Evolutionary conservation across 2,113 vertebrate genomes (phyloP).

Genomic region (Meleagris gallopavo): DNA sequence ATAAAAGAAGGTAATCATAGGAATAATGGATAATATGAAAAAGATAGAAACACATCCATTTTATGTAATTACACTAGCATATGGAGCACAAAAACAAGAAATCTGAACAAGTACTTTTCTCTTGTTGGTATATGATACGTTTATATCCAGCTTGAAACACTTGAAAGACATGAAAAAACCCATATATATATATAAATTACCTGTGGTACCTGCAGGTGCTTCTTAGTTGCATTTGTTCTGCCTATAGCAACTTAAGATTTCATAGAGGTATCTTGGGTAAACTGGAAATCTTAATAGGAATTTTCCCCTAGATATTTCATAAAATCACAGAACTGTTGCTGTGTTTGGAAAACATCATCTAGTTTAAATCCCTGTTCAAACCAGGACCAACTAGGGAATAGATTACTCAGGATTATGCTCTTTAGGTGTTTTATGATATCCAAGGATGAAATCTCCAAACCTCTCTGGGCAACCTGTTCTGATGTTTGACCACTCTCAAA

Average conservation of each 20-base stretch:
- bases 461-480: background rate
- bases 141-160: background rate
- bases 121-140: background rate
- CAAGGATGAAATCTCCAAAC: background rate
- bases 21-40: background rate
- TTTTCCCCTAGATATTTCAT: background rate
- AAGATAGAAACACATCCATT: background rate
- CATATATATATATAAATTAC: background rate
- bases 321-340: background rate
- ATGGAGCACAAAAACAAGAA: background rate
- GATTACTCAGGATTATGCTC: background rate
- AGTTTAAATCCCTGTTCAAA: background rate
- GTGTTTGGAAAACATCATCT: background rate
- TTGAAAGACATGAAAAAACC: background rate
- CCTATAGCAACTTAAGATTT: background rate
- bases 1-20: background rate
- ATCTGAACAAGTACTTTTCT: background rate
- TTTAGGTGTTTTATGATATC: background rate
- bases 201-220: background rate
- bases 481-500: background rate
- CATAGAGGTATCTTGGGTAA: background rate
- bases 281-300: background rate
- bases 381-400: rapidly evolving
- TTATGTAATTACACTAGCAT: background rate
- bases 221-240: background rate